Evolutionary conservation across 2,797 vertebrate genomes (phyloP).

Genomic region (Helostoma temminkii): DNA sequence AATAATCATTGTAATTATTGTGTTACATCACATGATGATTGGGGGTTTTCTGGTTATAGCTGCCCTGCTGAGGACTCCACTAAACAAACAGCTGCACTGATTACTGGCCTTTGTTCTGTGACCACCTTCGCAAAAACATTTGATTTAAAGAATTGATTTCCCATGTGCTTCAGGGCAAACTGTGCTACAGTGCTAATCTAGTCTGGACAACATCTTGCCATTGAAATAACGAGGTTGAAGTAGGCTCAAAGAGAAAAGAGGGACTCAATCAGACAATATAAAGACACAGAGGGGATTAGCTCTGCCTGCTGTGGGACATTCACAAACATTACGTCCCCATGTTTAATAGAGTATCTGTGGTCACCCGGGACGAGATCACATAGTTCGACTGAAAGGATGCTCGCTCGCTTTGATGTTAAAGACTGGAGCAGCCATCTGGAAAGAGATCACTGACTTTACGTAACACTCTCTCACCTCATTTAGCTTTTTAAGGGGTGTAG

Average conservation of each 20-base stretch:
- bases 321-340: conserved; percentile 15
- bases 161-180: background rate
- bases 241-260: background rate
- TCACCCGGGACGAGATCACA: conserved; percentile 41
- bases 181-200: background rate
- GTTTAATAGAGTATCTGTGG: conserved; percentile 33
- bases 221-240: conserved; percentile 17
- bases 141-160: background rate
- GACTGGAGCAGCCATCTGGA: conserved; percentile 46
- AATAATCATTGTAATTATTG: too few species aligned
- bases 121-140: background rate
- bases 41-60: background rate
- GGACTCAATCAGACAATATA: conserved; percentile 1
- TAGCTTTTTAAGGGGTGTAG: conserved; percentile 26
- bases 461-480: conserved; percentile 52
- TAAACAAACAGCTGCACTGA: background rate
- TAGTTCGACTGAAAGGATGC: conserved; percentile 44
- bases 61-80: background rate
- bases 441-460: conserved; percentile 42
- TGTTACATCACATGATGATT: too few species aligned
- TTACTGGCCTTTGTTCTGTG: background rate
- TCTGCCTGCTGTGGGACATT: conserved; percentile 30
- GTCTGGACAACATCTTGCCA: conserved; percentile 9
- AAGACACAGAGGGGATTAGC: conserved; percentile 50
- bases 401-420: conserved; percentile 57